Evolutionary conservation across 64 coral and sea anemone genomes (phyloP), one percentile per base, ranked within the genome.

Genomic region (Platygyra sinensis): DNA sequence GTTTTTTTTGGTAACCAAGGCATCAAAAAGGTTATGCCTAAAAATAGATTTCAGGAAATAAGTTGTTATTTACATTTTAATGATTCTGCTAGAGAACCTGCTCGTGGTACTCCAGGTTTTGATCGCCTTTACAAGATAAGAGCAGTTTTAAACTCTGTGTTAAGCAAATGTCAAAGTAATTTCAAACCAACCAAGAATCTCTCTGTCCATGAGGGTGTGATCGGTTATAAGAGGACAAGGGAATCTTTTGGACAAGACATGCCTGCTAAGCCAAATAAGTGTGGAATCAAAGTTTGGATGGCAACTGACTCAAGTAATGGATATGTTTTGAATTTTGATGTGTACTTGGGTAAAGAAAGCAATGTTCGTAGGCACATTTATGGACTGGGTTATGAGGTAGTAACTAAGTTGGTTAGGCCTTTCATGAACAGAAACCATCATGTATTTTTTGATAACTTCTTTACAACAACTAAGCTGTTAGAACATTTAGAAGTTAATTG

Each of bases 381-480:
- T 32, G 29, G 78, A 11, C 18, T 32, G 31, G 64, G 83, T 50
- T 86, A 86, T 30, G 64, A 86, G 46, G 83, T 86, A 11, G 33
- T 86, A 10, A 86, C 63, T 72, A 72, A 55, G 22, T 2, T 86
- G 62, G 28, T 72, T 33, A 72, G 20, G 3, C 83, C 32, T 15
- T 72, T 72, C n/a, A 24, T 49, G 63, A 86, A 86, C 31, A 72
- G 67, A 6, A 86, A 86, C 32, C 33, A 49, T 51, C 83, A 72
- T 72, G 32, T 72, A 46, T 86, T 64, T 49, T 86, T 71, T 86
- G 63, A 72, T 57, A 72, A 86, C 49, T 86, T 78, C 33, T 78
- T 36, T 12, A 78, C 28, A 9, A 33, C 76, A 16, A 33, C 30
- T 78, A 38, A 25, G 76, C 29, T 77, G 30, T 38, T 78, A 55